Base-by-base conservation (phyloP, 1,140 invertebrate genomes). In the Euwallacea similis region DNA sequence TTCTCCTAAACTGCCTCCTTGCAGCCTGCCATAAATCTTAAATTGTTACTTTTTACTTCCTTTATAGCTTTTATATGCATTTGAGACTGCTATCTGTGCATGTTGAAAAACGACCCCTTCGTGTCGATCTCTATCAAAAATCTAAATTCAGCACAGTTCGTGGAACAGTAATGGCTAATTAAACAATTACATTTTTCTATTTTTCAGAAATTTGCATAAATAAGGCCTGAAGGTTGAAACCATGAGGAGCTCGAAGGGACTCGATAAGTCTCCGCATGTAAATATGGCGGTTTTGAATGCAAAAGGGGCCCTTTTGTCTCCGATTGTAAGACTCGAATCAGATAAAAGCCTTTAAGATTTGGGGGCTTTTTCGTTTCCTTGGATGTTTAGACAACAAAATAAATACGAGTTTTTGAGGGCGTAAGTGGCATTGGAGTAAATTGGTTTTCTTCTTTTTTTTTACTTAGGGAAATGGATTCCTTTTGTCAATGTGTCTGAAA, bases 381-480 rank as follows among this genome's bases (percentile, higher is more conserved):
- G 46, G 46, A 50, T 50, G 46, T 50, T 50, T 50, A 50, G 46
- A 50, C 46, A 13, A 50, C 46, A 50, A 50, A 6, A 50, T 50
- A 50, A 50, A 50, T 50, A 50, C 46, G 46, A 13, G 46, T 50
- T 50, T 50, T 50, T 50, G 46, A 50, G 46, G 46, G 13, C 13
- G 46, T 50, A 50, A 50, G 46, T 50, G 46, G 46, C 46, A 50
- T 50, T 50, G 46, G 46, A 50, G 46, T 50, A 50, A 50, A 50
- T 50, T 50, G 46, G 46, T 50, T 50, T 50, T 13, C 46, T 50
- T 50, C 46, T 10, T 10, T 50, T 50, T 46, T 50, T 50, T 13
- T 13, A 13, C 46, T 50, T 50, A 50, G 46, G 46, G 46, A 50
- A 50, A 50, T 50, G 9, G 46, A 50, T 50, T 50, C 46, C 46